phyloP scores from a whole-genome alignment of 1,140 invertebrate species.

The Akabosia matsudoensis region DNA sequence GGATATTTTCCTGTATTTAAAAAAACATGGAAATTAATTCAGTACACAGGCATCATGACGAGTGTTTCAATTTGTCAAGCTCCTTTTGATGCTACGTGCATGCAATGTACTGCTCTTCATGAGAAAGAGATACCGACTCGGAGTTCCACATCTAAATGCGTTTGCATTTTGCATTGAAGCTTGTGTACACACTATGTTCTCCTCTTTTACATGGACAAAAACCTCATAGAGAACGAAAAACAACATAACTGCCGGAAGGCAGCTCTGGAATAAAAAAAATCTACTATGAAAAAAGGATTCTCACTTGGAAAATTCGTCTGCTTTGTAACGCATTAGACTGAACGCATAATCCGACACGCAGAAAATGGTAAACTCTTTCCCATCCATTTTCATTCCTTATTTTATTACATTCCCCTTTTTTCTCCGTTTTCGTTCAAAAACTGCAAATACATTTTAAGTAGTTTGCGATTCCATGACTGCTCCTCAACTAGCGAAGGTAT shows the following conservation, averaged over 20 bases:
- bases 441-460: neutral
- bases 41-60: no score
- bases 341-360: neutral
- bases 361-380: neutral
- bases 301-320: neutral
- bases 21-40: slow-evolving; percentile 7
- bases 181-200: no score
- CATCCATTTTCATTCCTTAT: neutral
- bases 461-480: neutral
- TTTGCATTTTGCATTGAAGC: no score
- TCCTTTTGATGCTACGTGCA: no score
- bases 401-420: no score
- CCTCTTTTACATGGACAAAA: no score
- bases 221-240: no score
- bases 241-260: no score
- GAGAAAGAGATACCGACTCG: no score
- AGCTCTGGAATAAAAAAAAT: neutral
- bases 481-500: no score
- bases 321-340: neutral
- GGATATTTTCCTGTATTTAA: neutral
- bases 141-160: no score
- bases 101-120: no score
- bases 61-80: neutral
- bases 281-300: neutral
- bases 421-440: neutral